phyloP scores from a whole-genome alignment of 2,888 invertebrate genomes.

The Ophioninae sp. region DNA sequence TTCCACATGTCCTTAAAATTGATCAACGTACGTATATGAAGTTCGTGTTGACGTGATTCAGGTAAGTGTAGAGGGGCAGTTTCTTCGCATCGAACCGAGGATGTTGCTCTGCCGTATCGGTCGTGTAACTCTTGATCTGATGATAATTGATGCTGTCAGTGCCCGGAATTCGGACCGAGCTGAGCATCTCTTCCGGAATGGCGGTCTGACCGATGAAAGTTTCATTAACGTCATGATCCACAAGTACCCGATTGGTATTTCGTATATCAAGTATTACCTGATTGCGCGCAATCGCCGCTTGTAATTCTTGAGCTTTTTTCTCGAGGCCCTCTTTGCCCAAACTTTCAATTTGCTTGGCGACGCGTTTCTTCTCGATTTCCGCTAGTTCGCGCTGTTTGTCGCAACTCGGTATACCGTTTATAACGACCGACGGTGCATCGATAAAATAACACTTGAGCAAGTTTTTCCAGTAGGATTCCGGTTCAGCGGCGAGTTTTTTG shows the following conservation, averaged over 20 bases:
- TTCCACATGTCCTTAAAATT: no score
- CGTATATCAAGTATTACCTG: conserved; percentile 82
- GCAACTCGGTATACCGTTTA: conserved; percentile 86
- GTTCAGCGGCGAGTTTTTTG: conserved; percentile 84
- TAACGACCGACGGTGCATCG: conserved; percentile 84
- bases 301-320: conserved; percentile 84
- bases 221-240: neutral
- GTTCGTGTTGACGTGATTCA: conserved; percentile 91
- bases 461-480: conserved; percentile 87
- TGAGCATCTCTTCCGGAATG: conserved; percentile 87
- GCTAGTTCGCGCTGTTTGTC: conserved; percentile 86
- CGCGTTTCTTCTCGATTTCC: conserved; percentile 87
- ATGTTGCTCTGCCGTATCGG: conserved; percentile 80
- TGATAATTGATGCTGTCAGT: conserved; percentile 88
- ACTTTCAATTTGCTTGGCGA: conserved; percentile 85
- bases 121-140: conserved; percentile 82
- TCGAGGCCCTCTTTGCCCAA: conserved; percentile 88
- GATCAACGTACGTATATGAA: conserved; percentile 89
- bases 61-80: conserved; percentile 88
- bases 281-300: conserved; percentile 88
- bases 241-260: neutral
- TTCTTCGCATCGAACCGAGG: conserved; percentile 84
- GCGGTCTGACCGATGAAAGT: conserved; percentile 81
- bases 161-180: conserved; percentile 89
- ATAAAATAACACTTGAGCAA: conserved; percentile 87